A percentile compares a stretch with the other conserved stretches of the same genome.
Conservation (phyloP, 2,113 vertebrate genomes). For the Hyla sarda region DNA sequence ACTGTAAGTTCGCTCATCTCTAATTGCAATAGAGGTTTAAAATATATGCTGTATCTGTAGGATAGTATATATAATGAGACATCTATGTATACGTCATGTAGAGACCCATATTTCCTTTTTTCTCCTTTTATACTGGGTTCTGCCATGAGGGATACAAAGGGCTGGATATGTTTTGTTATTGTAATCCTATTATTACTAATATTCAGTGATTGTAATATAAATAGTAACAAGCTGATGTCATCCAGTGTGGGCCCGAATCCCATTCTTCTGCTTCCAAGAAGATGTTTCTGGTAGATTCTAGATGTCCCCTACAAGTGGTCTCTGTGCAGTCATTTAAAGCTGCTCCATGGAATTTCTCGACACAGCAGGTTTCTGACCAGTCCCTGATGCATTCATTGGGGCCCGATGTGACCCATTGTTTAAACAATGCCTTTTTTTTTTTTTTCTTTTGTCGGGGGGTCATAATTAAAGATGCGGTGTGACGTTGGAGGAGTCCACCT, state of each 20-base stretch:
- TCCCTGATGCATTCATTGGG: constrained; percentile 1
- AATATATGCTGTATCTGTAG: no score
- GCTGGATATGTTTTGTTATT: not conserved
- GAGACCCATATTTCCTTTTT: no score
- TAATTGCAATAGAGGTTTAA: no score
- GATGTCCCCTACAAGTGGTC: constrained; percentile 25
- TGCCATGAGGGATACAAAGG: no score
- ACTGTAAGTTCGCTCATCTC: no score
- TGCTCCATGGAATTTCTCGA: constrained; percentile 39
- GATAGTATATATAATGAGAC: no score
- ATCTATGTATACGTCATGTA: no score
- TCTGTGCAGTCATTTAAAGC: constrained; percentile 1
- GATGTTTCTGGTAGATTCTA: constrained; percentile 21
- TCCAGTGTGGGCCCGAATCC: not conserved
- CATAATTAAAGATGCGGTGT: not conserved
- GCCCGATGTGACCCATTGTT: constrained; percentile 26
- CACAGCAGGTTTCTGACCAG: constrained; percentile 47
- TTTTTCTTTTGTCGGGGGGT: not conserved
- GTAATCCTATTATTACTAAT: not conserved
- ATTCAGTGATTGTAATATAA: no score
- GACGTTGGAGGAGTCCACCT: not conserved
- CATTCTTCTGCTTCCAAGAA: not conserved
- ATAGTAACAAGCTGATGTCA: not conserved
- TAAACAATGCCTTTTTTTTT: not conserved
- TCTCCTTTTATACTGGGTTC: no score